These are phyloP conservation scores for Rana temporaria DNA, from an alignment of 2,113 vertebrate species.

Conservation along the genomic window DNA sequence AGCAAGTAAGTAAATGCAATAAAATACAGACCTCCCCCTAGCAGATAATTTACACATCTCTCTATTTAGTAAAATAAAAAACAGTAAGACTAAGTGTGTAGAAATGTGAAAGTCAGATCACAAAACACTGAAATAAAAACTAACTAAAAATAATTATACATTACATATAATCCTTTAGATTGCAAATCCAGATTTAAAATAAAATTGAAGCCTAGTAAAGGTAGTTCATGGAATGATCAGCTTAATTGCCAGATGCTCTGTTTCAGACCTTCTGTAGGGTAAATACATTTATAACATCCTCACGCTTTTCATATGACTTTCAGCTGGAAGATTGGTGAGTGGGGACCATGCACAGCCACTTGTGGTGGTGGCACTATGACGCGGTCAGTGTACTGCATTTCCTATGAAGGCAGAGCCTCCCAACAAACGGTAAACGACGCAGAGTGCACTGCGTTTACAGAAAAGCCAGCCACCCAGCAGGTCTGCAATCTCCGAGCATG, in stretches of 20 bases:
- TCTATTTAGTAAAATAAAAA: no score
- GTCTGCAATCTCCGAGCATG: constrained; percentile 85
- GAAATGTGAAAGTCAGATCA: no score
- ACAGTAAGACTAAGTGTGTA: no score
- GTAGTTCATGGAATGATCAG: not conserved
- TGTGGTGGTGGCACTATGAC: constrained; percentile 89
- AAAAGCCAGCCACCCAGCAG: constrained; percentile 79
- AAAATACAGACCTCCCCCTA: no score
- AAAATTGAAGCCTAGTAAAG: not conserved
- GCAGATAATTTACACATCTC: no score
- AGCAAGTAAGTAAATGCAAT: no score
- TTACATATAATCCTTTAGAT: no score
- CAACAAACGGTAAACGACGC: constrained; percentile 75
- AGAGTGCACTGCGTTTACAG: constrained; percentile 75
- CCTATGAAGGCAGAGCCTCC: constrained; percentile 70
- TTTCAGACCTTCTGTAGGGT: not conserved
- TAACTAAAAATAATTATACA: no score
- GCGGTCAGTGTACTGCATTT: constrained; percentile 84
- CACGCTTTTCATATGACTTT: constrained; percentile 39
- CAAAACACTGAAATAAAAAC: no score
- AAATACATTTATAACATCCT: not conserved
- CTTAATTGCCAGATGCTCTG: constrained; percentile 4
- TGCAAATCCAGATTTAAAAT: not conserved
- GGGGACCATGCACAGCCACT: constrained; percentile 84
- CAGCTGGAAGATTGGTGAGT: constrained; percentile 89